A percentile compares a stretch with the other conserved stretches of the same genome.
phyloP scores from a whole-genome alignment of 2,113 vertebrate species.

The Hemiscyllium ocellatum region DNA sequence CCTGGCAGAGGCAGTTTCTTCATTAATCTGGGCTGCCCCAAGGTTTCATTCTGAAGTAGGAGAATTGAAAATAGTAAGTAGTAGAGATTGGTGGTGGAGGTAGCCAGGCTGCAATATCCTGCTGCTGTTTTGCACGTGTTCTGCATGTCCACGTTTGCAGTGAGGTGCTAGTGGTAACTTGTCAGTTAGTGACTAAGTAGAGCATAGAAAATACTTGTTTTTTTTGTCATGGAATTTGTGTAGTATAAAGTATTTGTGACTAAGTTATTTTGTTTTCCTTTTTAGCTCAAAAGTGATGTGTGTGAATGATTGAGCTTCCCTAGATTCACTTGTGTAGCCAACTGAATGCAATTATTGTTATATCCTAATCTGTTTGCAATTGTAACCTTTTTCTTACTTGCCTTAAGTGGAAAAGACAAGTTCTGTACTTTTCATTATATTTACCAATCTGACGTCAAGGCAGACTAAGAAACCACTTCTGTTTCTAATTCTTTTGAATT shows the following conservation, averaged over 20 bases:
- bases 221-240: background rate
- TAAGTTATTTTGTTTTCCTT: background rate
- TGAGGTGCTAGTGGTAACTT: background rate
- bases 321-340: background rate
- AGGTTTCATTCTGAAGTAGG: conserved; percentile 84
- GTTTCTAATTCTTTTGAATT: background rate
- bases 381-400: background rate
- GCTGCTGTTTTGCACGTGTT: background rate
- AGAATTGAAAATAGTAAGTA: conserved; percentile 86
- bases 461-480: background rate
- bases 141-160: background rate
- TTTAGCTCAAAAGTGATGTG: background rate
- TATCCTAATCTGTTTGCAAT: background rate
- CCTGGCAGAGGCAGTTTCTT: conserved; percentile 88
- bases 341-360: background rate
- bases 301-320: background rate
- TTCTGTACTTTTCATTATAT: background rate
- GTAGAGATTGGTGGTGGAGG: background rate
- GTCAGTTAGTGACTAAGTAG: background rate
- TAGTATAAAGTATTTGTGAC: background rate
- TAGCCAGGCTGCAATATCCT: background rate
- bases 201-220: background rate
- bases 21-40: conserved; percentile 92
- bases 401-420: background rate
- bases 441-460: background rate